Base-by-base conservation (phyloP, 1,140 invertebrate species). In the Carposina sasakii region DNA sequence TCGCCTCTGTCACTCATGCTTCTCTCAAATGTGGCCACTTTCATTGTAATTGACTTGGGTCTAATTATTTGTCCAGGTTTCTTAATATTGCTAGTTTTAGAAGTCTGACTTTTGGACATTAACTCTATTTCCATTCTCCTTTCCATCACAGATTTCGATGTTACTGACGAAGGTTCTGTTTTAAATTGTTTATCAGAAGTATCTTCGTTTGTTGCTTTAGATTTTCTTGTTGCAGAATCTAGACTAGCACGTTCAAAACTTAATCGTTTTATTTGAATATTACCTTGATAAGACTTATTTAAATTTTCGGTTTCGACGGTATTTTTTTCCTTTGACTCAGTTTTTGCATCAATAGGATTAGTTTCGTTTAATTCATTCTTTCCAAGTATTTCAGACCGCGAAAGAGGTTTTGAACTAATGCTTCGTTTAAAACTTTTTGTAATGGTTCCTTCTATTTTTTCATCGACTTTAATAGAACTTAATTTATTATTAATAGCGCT, bases 171-270 rank as follows among this genome's bases (percentile, higher is more conserved):
- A 20, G 42, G 48, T 54, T 55, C 57, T 19, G n/a, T 40, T 1
- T 50, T 24, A 48, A 20, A 39, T 21, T 20, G 17, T 33, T 56
- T 54, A 59, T 63, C 36, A 52, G n/a, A n/a, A n/a, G n/a, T n/a
- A n/a, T n/a, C 43, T 30, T 51, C 55, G 33, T 17, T 62, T 24
- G 47, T 50, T 20, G 48, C 47, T 67, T 71, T 77, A 36, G 51
- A 57, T 48, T 75, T 85, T 39, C 81, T 60, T 6, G 70, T 76
- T 2, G 76, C 76, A 0, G 85, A 85, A 62, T 86, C 85, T 17
- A 86, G 66, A 52, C 85, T 86, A 3, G 81, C 76, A 58, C 85
- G 65, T 67, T 86, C 85, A 42, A 85, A 85, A 47, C 81, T 79
- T 22, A 85, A 30, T 22, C 85, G 67, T 66, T 84, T 86, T 3